Base-by-base conservation (phyloP, 2,797 vertebrate genomes). In the Sebastes variabilis region DNA sequence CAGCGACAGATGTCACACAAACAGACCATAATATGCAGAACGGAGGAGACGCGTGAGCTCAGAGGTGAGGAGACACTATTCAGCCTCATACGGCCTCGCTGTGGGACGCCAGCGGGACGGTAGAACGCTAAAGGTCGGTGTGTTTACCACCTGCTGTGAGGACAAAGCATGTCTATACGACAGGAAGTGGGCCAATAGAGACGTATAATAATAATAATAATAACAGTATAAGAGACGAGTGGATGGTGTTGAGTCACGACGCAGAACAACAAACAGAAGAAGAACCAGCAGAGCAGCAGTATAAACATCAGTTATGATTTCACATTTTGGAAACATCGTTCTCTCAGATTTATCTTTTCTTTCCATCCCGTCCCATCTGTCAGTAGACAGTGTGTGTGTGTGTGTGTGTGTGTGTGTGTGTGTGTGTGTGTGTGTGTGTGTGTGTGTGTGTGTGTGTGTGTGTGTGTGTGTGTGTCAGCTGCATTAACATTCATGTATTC, bases 401-500 rank as follows among this genome's bases (percentile, higher is more conserved):
- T 32, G 8, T 32, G 32, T 34, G 32, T 34, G 10, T 11, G 34
- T 34, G 34, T 34, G 10, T 34, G 30, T 32, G 30, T 32, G 8
- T 32, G 30, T 32, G 30, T 32, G 8, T 32, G 30, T 32, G 30
- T 32, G 30, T 30, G 29, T 30, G 29, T 30, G 32, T 34, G 32
- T 10, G 32, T 34, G 32, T 34, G 32, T 34, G 34, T 34, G 34
- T 36, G 34, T 36, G 34, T 36, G 24, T 24, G 24, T 24, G 24
- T 24, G 24, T 24, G 24, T 24, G 24, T 24, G 24, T 24, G 22
- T 67, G 66, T 24, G 24, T 64, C 32, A 9, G 25, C 54, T 11
- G 38, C 61, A 1, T 61, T 66, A 66, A 24, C n/a, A 70, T 84
- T 72, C 59, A 68, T 56, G n/a, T 61, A 55, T 69, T 69, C 54